phyloP scores from a whole-genome alignment of 2,113 vertebrate genomes.

The Urocolius indicus region DNA sequence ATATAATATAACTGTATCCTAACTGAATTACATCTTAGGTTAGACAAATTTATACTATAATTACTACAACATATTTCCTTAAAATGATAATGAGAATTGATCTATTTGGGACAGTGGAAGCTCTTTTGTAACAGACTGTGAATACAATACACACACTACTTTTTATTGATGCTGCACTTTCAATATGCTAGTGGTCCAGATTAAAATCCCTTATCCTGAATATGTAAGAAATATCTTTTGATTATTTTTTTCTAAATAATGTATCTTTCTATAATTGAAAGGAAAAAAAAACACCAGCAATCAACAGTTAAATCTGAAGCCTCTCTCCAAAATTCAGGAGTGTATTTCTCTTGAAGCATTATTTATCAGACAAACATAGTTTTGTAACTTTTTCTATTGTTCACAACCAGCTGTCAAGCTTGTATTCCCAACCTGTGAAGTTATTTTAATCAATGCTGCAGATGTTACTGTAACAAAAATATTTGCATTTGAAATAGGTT shows the following conservation, averaged over 20 bases:
- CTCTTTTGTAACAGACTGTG: neutral
- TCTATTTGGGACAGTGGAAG: neutral
- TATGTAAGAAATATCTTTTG: neutral
- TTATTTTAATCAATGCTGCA: neutral
- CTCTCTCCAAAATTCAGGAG: neutral
- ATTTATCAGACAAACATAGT: neutral
- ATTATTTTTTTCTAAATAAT: neutral
- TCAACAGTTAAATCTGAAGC: neutral
- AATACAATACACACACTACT: neutral
- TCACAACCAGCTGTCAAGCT: neutral
- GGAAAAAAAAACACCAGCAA: neutral
- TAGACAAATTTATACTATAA: neutral
- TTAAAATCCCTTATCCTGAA: neutral
- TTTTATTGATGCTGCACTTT: neutral
- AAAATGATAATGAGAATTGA: neutral
- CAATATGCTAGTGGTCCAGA: neutral
- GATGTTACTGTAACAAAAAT: slow-evolving; percentile 8
- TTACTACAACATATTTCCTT: neutral
- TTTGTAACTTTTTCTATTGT: neutral
- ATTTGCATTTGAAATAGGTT: neutral
- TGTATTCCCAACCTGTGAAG: neutral
- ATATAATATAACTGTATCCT: neutral
- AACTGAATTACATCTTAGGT: neutral
- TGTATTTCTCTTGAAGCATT: neutral
- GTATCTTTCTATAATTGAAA: neutral